A percentile compares a stretch with the other conserved stretches of the same genome.
These are phyloP conservation scores for Drosophila mercatorum DNA, from an alignment of 2,888 invertebrate genomes.

Conservation along the genomic window DNA sequence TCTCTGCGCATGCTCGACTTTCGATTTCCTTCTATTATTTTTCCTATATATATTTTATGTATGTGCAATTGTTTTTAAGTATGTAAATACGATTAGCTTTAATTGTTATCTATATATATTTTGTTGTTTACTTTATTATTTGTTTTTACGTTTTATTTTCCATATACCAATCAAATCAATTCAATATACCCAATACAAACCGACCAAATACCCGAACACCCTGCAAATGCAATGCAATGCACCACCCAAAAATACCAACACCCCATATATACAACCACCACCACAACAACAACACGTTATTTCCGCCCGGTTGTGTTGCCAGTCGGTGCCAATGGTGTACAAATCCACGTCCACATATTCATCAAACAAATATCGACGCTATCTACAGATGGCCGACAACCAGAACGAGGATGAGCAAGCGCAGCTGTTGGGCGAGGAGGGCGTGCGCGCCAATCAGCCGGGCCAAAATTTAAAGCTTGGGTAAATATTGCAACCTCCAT, in stretches of 20 bases:
- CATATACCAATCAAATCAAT: slow-evolving; percentile 53
- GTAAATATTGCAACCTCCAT: slow-evolving; percentile 88
- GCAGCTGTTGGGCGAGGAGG: slow-evolving; percentile 98
- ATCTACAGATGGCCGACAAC: slow-evolving; percentile 97
- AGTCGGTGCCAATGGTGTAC: slow-evolving; percentile 87
- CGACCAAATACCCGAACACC: slow-evolving; percentile 34
- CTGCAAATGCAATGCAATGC: slow-evolving; percentile 30
- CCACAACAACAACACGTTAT: slow-evolving; percentile 35
- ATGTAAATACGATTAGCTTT: slow-evolving; percentile 40
- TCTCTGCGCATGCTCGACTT: slow-evolving; percentile 13
- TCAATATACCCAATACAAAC: slow-evolving; percentile 38
- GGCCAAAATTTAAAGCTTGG: slow-evolving; percentile 99
- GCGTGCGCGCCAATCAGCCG: slow-evolving; percentile 90
- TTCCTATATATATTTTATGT: not conserved
- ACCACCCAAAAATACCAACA: slow-evolving; percentile 31
- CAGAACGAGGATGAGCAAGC: slow-evolving; percentile 98
- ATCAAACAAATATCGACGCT: slow-evolving; percentile 85
- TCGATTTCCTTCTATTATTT: not conserved
- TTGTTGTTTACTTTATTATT: slow-evolving; percentile 50
- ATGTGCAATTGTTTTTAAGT: slow-evolving; percentile 32
- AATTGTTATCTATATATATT: slow-evolving; percentile 30
- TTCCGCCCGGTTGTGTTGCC: slow-evolving; percentile 85
- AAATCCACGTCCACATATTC: slow-evolving; percentile 72
- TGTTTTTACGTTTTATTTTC: slow-evolving; percentile 62
- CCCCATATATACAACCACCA: slow-evolving; percentile 27